Evolutionary conservation across 2,888 invertebrate species (phyloP), one percentile per base, ranked within the genome.

Genomic region (Girardia tigrina): DNA sequence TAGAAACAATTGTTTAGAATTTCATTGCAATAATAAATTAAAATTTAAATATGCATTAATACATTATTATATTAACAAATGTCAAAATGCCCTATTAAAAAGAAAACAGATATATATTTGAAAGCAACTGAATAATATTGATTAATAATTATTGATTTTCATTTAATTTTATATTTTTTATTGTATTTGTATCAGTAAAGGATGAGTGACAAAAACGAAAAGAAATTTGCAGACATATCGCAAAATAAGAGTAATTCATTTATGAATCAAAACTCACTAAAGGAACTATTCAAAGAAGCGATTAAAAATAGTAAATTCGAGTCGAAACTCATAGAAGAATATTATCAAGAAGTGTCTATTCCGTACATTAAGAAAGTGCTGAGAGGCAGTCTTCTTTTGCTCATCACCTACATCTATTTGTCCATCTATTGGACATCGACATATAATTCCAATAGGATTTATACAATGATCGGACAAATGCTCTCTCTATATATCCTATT

Each of bases 391-490:
- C n/a, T 56, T 12, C n/a, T 56, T 20, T n/a, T 56, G n/a, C 23
- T 56, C n/a, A 12, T 36, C 8, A 12, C 16, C 8, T 20, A 20
- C n/a, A 12, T 4, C n/a, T 56, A 56, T 56, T 56, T 56, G n/a
- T 56, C 56, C n/a, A 56, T 56, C 4, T 56, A 8, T 56, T 56
- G 56, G 56, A 56, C 56, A n/a, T 56, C 56, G 6, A 56, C 23
- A 23, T 56, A 56, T 23, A 56, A 56, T 56, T 23, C 56, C 6
- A 56, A 56, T 56, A 56, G 56, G 23, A 56, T 56, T 56, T 56
- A 56, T 23, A 56, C 56, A n/a, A 56, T 56, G 56, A 56, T 56
- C n/a, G 56, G 56, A 56, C 56, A 56, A 23, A 56, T 56, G 20
- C n/a, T 56, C 6, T 56, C 56, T 20, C n/a, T 56, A 2, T 56